Conservation (phyloP, 2,888 invertebrate genomes). For the Drosophila recens region DNA sequence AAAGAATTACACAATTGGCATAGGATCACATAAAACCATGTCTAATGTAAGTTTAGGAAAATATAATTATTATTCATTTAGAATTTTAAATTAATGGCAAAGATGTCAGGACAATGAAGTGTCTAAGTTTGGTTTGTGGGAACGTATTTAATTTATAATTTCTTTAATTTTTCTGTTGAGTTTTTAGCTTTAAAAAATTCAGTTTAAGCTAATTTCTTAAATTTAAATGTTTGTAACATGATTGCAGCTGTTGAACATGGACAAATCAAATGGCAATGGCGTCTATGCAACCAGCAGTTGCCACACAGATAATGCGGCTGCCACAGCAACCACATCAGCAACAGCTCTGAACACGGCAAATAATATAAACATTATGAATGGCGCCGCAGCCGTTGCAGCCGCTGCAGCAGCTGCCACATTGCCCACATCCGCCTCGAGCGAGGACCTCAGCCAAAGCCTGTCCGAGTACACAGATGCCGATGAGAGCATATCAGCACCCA, state of each 20-base stretch:
- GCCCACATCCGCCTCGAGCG: conserved; percentile 86
- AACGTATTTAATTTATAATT: too few species aligned
- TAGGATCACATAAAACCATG: conserved; percentile 59
- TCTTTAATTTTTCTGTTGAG: too few species aligned
- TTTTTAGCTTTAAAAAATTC: too few species aligned
- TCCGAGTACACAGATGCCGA: conserved; percentile 90
- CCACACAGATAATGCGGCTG: conserved; percentile 60
- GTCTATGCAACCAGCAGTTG: conserved; percentile 73
- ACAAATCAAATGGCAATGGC: conserved; percentile 85
- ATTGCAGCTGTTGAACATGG: conserved; percentile 82
- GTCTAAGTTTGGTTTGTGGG: too few species aligned
- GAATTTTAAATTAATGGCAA: too few species aligned
- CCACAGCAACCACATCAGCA: conserved; percentile 42
- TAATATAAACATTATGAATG: conserved; percentile 72
- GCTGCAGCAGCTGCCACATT: conserved; percentile 69
- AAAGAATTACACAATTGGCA: conserved; percentile 9
- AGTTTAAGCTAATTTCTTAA: too few species aligned
- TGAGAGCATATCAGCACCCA: conserved; percentile 91
- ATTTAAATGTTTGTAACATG: too few species aligned
- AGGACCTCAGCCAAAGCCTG: conserved; percentile 87
- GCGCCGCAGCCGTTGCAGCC: conserved; percentile 66
- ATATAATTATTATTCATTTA: background rate
- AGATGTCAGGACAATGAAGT: too few species aligned
- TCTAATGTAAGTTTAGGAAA: conserved; percentile 75
- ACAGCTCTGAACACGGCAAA: conserved; percentile 45